These are phyloP conservation scores for Clarias magur DNA, from an alignment of 2,113 vertebrate species.

Conservation along the genomic window DNA sequence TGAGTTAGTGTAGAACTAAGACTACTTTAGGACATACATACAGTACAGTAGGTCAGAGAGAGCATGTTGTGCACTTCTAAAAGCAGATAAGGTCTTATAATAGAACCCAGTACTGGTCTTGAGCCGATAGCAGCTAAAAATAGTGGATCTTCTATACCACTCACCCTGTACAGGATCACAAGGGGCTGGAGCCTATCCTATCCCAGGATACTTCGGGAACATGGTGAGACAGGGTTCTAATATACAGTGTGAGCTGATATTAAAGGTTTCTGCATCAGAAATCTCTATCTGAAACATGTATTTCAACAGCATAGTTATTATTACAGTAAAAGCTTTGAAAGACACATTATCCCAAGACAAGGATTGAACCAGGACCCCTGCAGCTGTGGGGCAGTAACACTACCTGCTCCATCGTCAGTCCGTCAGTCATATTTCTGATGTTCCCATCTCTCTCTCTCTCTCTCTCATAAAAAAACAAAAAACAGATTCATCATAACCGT, in stretches of 20 bases:
- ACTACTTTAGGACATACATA: neutral
- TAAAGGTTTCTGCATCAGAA: neutral
- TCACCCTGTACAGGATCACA: too few species aligned
- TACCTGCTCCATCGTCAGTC: neutral
- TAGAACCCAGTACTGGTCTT: neutral
- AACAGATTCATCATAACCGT: neutral
- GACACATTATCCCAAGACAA: neutral
- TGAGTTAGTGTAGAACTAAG: neutral
- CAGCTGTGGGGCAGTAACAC: too few species aligned
- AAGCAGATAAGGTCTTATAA: neutral
- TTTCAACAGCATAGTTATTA: neutral
- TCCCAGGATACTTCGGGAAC: too few species aligned
- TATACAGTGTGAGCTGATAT: too few species aligned
- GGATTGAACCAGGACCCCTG: neutral
- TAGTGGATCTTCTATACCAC: neutral
- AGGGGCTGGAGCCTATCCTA: too few species aligned
- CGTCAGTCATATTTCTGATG: neutral
- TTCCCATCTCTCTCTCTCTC: neutral
- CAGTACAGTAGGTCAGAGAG: neutral
- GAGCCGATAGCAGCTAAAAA: neutral
- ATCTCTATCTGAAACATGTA: neutral
- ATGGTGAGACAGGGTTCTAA: too few species aligned
- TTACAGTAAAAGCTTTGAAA: neutral
- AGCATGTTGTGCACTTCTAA: neutral
- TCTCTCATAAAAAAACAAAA: too few species aligned